These are phyloP conservation scores for Siderastrea radians DNA, from an alignment of 92 coral and sea anemone species.

Conservation along the genomic window DNA sequence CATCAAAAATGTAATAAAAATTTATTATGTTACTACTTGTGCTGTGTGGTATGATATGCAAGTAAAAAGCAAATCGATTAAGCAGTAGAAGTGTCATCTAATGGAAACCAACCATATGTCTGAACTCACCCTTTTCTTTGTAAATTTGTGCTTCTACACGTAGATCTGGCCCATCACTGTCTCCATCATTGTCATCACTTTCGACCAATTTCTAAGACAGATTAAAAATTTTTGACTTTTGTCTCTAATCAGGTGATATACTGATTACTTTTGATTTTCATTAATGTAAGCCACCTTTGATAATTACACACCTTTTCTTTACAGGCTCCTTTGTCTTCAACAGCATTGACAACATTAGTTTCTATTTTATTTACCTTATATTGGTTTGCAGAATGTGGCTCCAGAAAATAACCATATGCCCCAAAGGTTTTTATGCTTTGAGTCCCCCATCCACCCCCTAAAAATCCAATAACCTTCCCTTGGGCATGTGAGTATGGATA, in stretches of 20 bases:
- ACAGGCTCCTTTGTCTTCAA: slow-evolving; percentile 7
- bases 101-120: slow-evolving; percentile 6
- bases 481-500: too few species aligned
- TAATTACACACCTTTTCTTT: slow-evolving; percentile 15
- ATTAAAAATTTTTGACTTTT: too few species aligned
- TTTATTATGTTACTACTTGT: background rate
- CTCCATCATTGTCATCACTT: background rate
- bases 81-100: slow-evolving; percentile 12
- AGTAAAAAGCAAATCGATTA: slow-evolving; percentile 1
- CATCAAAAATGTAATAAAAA: background rate
- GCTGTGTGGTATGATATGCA: background rate
- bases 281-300: background rate
- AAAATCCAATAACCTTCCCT: too few species aligned
- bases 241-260: too few species aligned
- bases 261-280: too few species aligned
- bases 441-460: too few species aligned
- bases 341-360: background rate
- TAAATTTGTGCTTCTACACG: background rate
- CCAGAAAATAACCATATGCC: too few species aligned
- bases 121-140: slow-evolving; percentile 11
- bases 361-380: too few species aligned
- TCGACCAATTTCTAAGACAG: background rate
- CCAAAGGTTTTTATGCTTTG: too few species aligned
- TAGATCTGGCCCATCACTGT: background rate
- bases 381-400: too few species aligned